These are phyloP conservation scores for Cantharis lateralis DNA, from an alignment of 2,888 invertebrate species.

Conservation along the genomic window DNA sequence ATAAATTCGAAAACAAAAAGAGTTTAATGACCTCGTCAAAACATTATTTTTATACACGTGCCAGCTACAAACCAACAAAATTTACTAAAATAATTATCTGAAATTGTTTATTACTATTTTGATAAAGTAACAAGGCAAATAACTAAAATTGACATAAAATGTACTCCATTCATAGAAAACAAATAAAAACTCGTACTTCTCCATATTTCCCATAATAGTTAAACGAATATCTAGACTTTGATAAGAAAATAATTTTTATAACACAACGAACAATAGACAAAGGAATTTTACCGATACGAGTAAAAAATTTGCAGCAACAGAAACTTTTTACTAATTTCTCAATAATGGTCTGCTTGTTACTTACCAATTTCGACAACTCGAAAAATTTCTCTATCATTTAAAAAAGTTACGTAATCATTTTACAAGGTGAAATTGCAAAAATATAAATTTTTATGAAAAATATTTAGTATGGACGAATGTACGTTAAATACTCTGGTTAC, in stretches of 20 bases:
- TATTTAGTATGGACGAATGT: background rate
- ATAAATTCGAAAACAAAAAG: slow-evolving; percentile 29
- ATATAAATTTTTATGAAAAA: background rate
- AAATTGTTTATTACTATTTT: background rate
- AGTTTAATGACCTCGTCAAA: slow-evolving; percentile 25
- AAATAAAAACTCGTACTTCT: background rate
- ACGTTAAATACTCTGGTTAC: background rate
- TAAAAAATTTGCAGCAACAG: background rate
- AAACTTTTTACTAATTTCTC: background rate
- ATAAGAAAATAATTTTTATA: background rate
- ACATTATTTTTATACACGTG: slow-evolving; percentile 25
- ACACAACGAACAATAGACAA: background rate
- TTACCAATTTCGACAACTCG: background rate
- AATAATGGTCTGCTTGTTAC: background rate
- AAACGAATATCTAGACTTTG: background rate
- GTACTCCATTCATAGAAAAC: background rate
- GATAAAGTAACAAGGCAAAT: background rate
- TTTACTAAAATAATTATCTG: slow-evolving; percentile 19
- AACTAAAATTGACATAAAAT: background rate
- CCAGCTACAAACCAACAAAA: slow-evolving; percentile 15
- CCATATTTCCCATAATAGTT: background rate
- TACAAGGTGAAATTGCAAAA: background rate
- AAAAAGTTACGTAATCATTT: background rate
- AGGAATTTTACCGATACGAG: background rate
- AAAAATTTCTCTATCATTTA: background rate